These are phyloP conservation scores for Nephrotoma guestfalica DNA, from an alignment of 2,888 invertebrate genomes.

Conservation along the genomic window DNA sequence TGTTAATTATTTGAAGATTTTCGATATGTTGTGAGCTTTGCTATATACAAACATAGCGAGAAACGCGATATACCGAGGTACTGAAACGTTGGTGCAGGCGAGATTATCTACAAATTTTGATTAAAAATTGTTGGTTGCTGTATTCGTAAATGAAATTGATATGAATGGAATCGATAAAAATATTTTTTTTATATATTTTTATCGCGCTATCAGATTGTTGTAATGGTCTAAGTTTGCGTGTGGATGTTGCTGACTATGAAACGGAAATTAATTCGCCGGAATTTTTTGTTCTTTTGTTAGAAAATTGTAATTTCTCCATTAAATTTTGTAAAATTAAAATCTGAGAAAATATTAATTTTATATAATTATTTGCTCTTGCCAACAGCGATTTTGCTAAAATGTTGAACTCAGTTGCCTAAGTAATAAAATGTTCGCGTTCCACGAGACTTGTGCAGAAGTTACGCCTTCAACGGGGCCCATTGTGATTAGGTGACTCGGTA, in stretches of 20 bases:
- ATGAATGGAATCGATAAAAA: not conserved
- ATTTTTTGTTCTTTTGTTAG: too few species aligned
- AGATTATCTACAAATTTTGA: not conserved
- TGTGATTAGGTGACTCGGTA: too few species aligned
- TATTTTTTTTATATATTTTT: not conserved
- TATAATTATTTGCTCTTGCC: too few species aligned
- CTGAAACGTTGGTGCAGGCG: not conserved
- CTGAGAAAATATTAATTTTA: too few species aligned
- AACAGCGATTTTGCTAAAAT: too few species aligned
- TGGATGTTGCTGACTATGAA: not conserved
- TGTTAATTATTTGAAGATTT: not conserved
- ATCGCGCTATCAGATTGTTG: not conserved
- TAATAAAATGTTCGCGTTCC: too few species aligned
- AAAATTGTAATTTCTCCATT: too few species aligned
- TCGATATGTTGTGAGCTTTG: not conserved
- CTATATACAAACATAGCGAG: not conserved
- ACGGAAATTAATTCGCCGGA: too few species aligned
- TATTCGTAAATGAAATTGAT: not conserved
- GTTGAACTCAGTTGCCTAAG: too few species aligned
- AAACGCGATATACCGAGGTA: not conserved
- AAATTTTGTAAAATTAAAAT: too few species aligned
- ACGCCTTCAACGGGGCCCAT: too few species aligned
- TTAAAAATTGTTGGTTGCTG: not conserved
- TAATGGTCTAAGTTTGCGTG: not conserved
- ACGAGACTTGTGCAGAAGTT: too few species aligned